Evolutionary conservation across 2,113 vertebrate species (phyloP), one percentile per base, ranked within the genome.

Genomic region (Panurus biarmicus): DNA sequence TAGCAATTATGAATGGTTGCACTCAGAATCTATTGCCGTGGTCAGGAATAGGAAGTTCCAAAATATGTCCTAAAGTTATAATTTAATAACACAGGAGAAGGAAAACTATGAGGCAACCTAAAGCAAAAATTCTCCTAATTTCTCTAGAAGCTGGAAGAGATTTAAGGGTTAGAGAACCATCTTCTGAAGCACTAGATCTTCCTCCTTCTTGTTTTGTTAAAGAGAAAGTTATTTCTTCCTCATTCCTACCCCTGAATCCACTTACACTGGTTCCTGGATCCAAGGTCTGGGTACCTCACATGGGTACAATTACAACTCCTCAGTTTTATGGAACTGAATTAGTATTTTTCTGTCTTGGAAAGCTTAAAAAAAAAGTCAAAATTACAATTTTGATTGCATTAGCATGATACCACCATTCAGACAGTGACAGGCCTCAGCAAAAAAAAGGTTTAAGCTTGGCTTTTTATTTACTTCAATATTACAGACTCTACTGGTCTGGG

Each of bases 251-350:
- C 5, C 22, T 62, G 14, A 7, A 33, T 44, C 19, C 17, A 14
- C 2, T 53, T 53, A 42, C 4, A 38, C 25, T 17, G 3, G 8
- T 11, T 74, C 5, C 42, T 71, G 47, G 5, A 28, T 47, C 22
- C 21, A 53, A 36, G 3, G 5, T 31, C 36, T 60, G 29, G 18
- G 10, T 44, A 35, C 10, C 9, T 62, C 25, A 33, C 0, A 0
- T 15, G 12, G 3, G 3, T 51, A 38, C 5, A 54, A 4, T 6
- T 56, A 6, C 18, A 78, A 56, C 22, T 66, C 50, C 53, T 29
- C 6, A 47, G 6, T 36, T 28, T 1, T 24, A 53, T 40, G 51
- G 33, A 85, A 74, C 3, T 17, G 38, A 51, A 57, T 10, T 2
- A 1, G 24, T 58, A 40, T 70, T 70, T 58, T 13, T 53, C 29